These are phyloP conservation scores for Lasioglossum albipes DNA, from an alignment of 1,140 invertebrate species.

Conservation along the genomic window DNA sequence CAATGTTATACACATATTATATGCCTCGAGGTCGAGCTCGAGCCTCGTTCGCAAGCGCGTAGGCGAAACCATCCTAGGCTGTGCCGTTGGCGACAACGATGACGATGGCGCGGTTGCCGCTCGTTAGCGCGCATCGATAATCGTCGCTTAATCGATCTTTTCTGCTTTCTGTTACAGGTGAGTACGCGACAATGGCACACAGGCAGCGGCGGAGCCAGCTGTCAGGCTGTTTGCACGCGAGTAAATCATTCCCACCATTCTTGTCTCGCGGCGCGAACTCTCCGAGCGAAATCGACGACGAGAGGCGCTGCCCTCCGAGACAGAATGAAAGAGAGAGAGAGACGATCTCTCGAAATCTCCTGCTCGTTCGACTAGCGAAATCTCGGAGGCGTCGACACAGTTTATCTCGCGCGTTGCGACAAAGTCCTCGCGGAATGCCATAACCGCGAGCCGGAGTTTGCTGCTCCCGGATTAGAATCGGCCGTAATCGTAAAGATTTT, in stretches of 20 bases:
- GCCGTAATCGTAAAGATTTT: conserved; percentile 67
- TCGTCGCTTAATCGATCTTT: conserved; percentile 47
- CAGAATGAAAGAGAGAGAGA: no score
- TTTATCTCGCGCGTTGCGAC: no score
- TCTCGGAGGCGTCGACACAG: background rate
- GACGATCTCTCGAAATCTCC: no score
- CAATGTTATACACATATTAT: conserved; percentile 57
- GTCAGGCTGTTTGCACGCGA: conserved; percentile 11
- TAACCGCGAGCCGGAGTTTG: conserved; percentile 33
- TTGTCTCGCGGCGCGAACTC: background rate
- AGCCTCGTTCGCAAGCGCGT: conserved; percentile 24
- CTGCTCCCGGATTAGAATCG: conserved; percentile 58
- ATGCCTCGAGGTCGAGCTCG: conserved; percentile 34
- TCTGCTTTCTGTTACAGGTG: conserved; percentile 61
- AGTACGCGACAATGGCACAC: conserved; percentile 40
- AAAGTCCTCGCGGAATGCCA: background rate
- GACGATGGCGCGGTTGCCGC: no score
- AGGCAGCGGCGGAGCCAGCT: background rate
- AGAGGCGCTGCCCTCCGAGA: no score
- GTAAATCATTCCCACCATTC: conserved; percentile 29
- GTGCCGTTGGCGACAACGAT: background rate
- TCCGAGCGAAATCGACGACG: background rate
- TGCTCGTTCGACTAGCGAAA: no score
- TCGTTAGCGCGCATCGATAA: conserved; percentile 22
- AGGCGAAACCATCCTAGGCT: conserved; percentile 50